Percentiles rank a stretch among this genome's conserved stretches.
These are phyloP conservation scores for Colinus virginianus DNA, from an alignment of 2,113 vertebrate genomes.

Conservation along the genomic window DNA sequence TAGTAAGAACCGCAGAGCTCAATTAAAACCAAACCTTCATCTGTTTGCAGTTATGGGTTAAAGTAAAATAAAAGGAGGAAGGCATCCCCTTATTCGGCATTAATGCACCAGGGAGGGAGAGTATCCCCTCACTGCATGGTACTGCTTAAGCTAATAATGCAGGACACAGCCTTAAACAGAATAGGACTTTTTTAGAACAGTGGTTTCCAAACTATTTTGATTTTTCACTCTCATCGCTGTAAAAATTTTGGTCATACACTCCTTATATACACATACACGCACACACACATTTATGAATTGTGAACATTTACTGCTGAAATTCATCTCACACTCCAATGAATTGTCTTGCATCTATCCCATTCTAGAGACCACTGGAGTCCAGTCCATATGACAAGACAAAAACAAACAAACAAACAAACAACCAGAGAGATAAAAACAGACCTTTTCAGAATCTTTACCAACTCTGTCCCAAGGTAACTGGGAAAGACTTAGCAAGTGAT, in stretches of 20 bases:
- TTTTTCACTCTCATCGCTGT: neutral
- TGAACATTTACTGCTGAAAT: neutral
- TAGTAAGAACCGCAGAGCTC: neutral
- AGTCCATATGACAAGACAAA: neutral
- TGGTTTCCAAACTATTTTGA: neutral
- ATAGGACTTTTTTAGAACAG: neutral
- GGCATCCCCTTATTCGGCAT: neutral
- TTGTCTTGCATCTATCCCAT: neutral
- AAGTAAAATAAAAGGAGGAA: neutral
- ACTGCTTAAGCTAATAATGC: neutral
- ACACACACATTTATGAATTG: neutral
- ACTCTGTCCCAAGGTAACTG: neutral
- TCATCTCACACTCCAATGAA: neutral
- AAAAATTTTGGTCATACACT: neutral
- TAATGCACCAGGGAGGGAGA: neutral
- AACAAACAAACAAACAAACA: neutral
- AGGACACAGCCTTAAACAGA: neutral
- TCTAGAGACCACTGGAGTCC: neutral
- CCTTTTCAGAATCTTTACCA: neutral
- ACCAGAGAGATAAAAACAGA: neutral
- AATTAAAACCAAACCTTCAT: neutral
- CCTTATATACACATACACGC: too few relatives aligned
- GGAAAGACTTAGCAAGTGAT: neutral
- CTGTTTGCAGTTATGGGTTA: constrained; percentile 9
- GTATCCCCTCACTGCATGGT: neutral